These are phyloP conservation scores for Patagioenas fasciata DNA, from an alignment of 2,113 vertebrate genomes.

Conservation along the genomic window DNA sequence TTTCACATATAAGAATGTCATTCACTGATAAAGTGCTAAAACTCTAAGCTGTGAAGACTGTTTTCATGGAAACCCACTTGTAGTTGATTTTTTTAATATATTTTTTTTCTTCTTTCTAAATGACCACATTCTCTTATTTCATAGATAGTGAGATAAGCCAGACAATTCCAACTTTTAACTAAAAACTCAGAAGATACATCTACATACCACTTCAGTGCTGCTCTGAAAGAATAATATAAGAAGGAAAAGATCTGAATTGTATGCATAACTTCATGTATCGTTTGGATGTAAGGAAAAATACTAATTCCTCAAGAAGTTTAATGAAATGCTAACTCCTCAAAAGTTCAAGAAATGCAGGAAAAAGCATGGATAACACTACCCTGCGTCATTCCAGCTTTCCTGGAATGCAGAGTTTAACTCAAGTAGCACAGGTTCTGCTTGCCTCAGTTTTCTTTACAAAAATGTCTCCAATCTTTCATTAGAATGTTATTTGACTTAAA, in stretches of 20 bases:
- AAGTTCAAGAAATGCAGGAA: neutral
- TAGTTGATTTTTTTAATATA: neutral
- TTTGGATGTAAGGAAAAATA: neutral
- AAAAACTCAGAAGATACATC: neutral
- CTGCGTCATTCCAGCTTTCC: neutral
- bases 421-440: too few species aligned
- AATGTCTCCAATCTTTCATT: neutral
- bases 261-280: neutral
- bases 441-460: too few species aligned
- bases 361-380: neutral
- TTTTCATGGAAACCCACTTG: neutral
- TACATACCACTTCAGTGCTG: neutral
- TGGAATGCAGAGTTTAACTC: neutral
- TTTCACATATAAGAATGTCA: neutral
- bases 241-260: neutral
- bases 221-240: neutral
- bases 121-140: neutral
- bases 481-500: neutral
- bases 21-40: slow-evolving; percentile 16
- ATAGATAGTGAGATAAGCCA: neutral
- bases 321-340: neutral
- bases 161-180: neutral
- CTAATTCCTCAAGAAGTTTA: neutral
- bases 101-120: neutral
- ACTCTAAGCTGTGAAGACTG: neutral